phyloP scores from a whole-genome alignment of 2,113 vertebrate genomes.

The Potamarius usumacintae region DNA sequence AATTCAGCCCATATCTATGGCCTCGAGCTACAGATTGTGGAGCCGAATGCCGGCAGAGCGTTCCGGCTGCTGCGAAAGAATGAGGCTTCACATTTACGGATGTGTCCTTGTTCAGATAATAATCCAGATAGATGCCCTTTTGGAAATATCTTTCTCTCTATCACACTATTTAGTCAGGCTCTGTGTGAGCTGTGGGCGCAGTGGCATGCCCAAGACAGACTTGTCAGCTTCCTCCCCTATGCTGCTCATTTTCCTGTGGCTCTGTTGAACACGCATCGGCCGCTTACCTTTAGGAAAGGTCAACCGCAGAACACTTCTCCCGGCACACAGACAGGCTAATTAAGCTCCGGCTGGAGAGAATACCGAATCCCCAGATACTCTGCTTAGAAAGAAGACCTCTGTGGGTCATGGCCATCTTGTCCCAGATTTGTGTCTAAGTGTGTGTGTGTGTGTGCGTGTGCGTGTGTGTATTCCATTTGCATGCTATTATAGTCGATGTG shows the following conservation, averaged over 20 bases:
- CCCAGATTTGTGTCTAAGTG: conserved; percentile 53
- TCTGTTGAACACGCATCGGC: conserved; percentile 64
- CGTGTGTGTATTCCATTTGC: conserved; percentile 51
- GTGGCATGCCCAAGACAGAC: conserved; percentile 7
- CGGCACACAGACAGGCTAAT: conserved; percentile 65
- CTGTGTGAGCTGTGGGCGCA: conserved; percentile 19
- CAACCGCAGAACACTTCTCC: conserved; percentile 68
- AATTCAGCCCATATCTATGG: conserved; percentile 2
- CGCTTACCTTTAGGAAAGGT: conserved; percentile 72
- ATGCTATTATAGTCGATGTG: conserved; percentile 52
- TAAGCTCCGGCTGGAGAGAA: conserved; percentile 61
- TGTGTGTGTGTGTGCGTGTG: conserved; percentile 13
- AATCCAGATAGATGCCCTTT: conserved; percentile 40
- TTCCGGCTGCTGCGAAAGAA: neutral
- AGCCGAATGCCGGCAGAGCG: neutral
- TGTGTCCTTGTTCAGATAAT: conserved; percentile 40
- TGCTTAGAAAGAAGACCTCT: conserved; percentile 51
- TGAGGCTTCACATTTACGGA: conserved; percentile 16
- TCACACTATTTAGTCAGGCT: conserved; percentile 34
- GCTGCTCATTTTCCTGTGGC: conserved; percentile 63
- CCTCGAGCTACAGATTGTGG: neutral
- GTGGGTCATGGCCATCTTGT: conserved; percentile 60
- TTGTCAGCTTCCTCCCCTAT: conserved; percentile 42
- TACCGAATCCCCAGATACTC: conserved; percentile 60
- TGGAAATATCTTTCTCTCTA: conserved; percentile 4